Evolutionary conservation across 1,140 invertebrate genomes (phyloP).

Genomic region (Anthonomus grandis): DNA sequence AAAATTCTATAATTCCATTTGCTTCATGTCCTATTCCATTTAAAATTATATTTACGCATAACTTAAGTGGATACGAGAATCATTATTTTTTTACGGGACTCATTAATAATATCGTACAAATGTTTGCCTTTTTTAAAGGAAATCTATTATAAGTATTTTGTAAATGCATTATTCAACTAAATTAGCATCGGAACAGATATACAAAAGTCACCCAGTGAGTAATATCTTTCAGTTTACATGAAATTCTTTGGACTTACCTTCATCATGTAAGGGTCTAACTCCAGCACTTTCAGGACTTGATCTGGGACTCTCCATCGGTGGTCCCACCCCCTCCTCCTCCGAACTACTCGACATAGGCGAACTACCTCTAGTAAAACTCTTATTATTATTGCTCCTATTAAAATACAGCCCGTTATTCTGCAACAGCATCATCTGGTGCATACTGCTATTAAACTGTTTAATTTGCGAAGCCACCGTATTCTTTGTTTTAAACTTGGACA

Average conservation of each 20-base stretch:
- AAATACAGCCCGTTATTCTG: constrained; percentile 45
- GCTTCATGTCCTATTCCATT: too few species aligned
- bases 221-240: too few species aligned
- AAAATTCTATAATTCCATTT: too few species aligned
- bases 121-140: too few species aligned
- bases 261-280: constrained; percentile 29
- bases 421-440: constrained; percentile 46
- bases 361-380: constrained; percentile 43
- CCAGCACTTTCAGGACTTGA: constrained; percentile 40
- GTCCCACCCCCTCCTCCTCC: constrained; percentile 44
- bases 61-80: too few species aligned
- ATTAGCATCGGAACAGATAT: too few species aligned
- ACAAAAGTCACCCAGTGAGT: too few species aligned
- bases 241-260: constrained; percentile 42
- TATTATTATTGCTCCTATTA: constrained; percentile 45
- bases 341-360: constrained; percentile 45
- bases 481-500: constrained; percentile 51
- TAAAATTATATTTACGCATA: too few species aligned
- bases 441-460: constrained; percentile 41
- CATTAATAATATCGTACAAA: too few species aligned
- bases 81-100: too few species aligned
- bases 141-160: too few species aligned
- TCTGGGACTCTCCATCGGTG: constrained; percentile 40
- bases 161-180: too few species aligned
- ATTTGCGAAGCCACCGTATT: constrained; percentile 39